These are phyloP conservation scores for Xestoiulus laeticollis DNA, from an alignment of 2,888 invertebrate species.

Conservation along the genomic window DNA sequence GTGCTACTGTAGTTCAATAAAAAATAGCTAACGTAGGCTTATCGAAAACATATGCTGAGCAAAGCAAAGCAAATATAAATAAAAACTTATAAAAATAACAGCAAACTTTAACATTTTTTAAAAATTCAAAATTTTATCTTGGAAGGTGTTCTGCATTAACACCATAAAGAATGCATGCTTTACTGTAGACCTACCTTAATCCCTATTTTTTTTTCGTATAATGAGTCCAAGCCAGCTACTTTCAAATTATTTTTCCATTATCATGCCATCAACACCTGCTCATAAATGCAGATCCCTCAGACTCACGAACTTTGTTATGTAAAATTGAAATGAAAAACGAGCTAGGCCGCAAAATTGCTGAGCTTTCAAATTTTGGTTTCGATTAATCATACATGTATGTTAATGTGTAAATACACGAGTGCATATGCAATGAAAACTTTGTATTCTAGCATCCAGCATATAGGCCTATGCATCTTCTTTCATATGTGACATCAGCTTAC, in stretches of 20 bases:
- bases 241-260: slow-evolving; percentile 3
- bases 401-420: not conserved
- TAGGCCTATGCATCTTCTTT: not conserved
- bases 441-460: not conserved
- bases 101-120: not conserved
- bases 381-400: not conserved
- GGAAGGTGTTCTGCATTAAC: not conserved
- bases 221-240: not conserved
- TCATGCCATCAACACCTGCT: not conserved
- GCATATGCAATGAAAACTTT: not conserved
- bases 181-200: not conserved
- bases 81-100: not conserved
- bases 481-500: not conserved
- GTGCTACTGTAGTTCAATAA: not conserved
- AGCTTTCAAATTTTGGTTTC: not conserved
- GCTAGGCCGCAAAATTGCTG: not conserved
- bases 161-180: not conserved
- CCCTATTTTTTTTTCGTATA: not conserved
- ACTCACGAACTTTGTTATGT: not conserved
- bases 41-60: not conserved
- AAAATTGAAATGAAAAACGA: not conserved
- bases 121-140: not conserved
- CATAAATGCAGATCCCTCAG: not conserved
- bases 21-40: slow-evolving; percentile 30
- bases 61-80: not conserved